Base-by-base conservation (phyloP, 2,888 invertebrate species). In the Nephrocerus scutellatus region DNA sequence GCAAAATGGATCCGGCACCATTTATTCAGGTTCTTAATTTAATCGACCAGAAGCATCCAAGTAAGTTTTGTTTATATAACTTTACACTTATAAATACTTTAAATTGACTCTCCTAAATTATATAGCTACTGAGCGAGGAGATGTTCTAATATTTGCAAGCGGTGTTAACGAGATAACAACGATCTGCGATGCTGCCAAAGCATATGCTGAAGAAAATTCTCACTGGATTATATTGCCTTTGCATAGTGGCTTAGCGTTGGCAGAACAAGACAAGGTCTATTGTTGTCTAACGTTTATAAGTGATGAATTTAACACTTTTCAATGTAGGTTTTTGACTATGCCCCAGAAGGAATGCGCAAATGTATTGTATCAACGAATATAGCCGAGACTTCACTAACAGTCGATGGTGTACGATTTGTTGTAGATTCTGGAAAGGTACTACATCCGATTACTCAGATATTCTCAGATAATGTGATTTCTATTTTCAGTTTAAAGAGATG, bases 301-400 rank as follows among this genome's bases (percentile, higher is more conserved):
- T 63, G 62, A 28, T 8, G 9, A 28, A 28, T 10, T 28, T 28
- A 28, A 28, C n/a, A n/a, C n/a, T n/a, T n/a, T n/a, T n/a, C n/a
- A n/a, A n/a, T n/a, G n/a, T n/a, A 56, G 56, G 95, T 84, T 53
- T 98, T 98, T 62, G 92, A 96, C 61, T 88, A 91, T 58, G 81
- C 96, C 1, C 96, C 96, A 2, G 89, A 92, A 38, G 90, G 93
- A 5, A 79, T 91, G 3, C 75, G 98, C 36, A 98, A 98, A 65
- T 97, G 96, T 64, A 91, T 98, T 43, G 81, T 98, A 2, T 90
- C 95, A 0, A 98, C 98, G 2, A 98, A 98, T 60, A 97, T 98
- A 41, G 96, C 98, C 0, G 98, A 98, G 72, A 98, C 98, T 0
- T 96, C 96, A 0, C 84, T 98, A 4, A 98, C 98, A 0, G 96